Evolutionary conservation across 2,113 vertebrate species (phyloP), one percentile per base, ranked within the genome.

Genomic region (Cryptomyrus ogoouensis): DNA sequence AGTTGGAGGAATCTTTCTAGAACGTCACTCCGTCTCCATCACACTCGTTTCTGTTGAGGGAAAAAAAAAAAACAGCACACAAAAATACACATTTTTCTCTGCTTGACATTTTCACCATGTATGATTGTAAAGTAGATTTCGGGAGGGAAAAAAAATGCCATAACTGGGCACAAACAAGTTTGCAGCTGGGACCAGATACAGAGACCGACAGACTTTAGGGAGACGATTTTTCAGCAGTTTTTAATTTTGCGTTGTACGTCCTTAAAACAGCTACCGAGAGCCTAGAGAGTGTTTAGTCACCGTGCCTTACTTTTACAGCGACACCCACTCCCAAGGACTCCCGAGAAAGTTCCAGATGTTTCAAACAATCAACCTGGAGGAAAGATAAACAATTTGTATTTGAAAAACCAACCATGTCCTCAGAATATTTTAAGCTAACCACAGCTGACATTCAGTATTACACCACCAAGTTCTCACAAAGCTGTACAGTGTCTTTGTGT

Each of bases 241-340:
- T 84, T 84, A 91, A 80, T 90, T 89, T 90, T 83, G 87, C 74
- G 89, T 90, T n/a, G 12, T 19, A 31, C 17, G 50, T 90, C 44
- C 70, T 84, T 88, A 83, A 84, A 77, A 83, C 50, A 83, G 39
- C 87, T 90, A 84, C 50, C 39, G 74, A 80, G 42, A 90, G 85
- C 35, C 74, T 35, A 58, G 83, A 70, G 83, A 88, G 92, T 35
- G 91, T 93, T 94, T 93, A 92, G 95, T 96, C 94, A 95, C 95
- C 93, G 96, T 96, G 96, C 96, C 96, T 96, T 96, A 96, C 90
- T 94, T 94, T 93, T 94, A 93, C 90, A 87, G 87, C 27, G 50
- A 89, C 31, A 62, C 74, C 74, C 39, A 42, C 83, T 90, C 44
- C 87, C 42, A 17, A 39, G 87, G 50, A 56, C 47, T 74, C 15